Conservation (phyloP, 2,113 vertebrate genomes). For the Brachypodius melanocephalos region DNA sequence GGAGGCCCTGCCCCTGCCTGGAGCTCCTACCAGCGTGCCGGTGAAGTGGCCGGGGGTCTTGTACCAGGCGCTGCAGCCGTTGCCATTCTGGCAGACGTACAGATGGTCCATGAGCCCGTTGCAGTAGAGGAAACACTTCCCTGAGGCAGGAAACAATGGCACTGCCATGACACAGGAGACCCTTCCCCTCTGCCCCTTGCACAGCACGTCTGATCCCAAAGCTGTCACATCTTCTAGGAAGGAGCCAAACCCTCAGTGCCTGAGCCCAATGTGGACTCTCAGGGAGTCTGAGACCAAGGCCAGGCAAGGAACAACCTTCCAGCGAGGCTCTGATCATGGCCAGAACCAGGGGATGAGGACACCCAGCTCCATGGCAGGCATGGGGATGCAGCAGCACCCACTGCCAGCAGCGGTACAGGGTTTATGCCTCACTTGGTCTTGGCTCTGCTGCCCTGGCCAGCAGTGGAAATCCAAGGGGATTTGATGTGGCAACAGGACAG, state of each 20-base stretch:
- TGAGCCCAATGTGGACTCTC: not conserved
- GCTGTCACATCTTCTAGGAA: not conserved
- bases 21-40: constrained; percentile 84
- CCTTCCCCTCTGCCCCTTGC: not conserved
- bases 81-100: constrained; percentile 87
- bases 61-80: constrained; percentile 85
- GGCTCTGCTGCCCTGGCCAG: not conserved
- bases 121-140: constrained; percentile 95
- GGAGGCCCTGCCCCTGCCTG: not conserved
- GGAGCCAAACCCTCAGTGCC: not conserved
- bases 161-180: rapidly evolving
- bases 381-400: not conserved
- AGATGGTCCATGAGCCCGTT: constrained; percentile 91
- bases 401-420: not conserved
- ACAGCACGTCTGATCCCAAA: not conserved
- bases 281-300: not conserved
- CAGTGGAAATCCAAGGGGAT: not conserved
- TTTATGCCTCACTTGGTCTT: not conserved
- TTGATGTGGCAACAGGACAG: not conserved
- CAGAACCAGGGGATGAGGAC: not conserved
- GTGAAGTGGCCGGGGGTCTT: constrained; percentile 85
- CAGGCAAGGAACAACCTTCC: not conserved
- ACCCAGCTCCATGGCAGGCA: not conserved
- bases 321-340: not conserved
- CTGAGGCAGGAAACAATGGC: constrained; percentile 57